Evolutionary conservation across 2,113 vertebrate genomes (phyloP), one percentile per base, ranked within the genome.

Genomic region (Neodon shergylaensis): DNA sequence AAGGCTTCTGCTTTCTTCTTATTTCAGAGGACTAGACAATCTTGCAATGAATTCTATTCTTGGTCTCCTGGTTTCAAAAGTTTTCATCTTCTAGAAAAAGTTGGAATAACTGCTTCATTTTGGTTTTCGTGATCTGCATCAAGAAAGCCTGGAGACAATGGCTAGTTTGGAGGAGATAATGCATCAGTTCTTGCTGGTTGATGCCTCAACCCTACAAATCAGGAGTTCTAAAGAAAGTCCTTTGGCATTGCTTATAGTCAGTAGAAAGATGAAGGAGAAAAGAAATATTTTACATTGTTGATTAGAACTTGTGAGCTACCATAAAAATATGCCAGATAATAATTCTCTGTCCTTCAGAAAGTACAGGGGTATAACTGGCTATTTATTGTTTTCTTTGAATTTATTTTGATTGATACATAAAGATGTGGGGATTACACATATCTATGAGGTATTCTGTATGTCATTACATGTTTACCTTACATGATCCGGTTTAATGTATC

Each of bases 71-170:
- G 61, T 5, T 88, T 95, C 58, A 91, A 78, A 96, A 77, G 24
- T 39, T 16, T 88, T 96, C n/a, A 84, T 3, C 16, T 91, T 92
- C 77, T 49, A 94, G 19, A 33, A 95, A 86, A 87, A 39, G 28
- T 12, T 76, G 26, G 42, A 49, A 73, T 81, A 14, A 13, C 13
- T 85, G 28, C 16, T 93, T 82, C 52, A 58, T 1, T 24, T 91
- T 90, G 19, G 82, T 52, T 63, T 92, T 52, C 1, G 54, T 83
- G 31, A 78, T 19, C 7, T 1, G n/a, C 5, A 52, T 5, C 54
- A 66, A 79, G 36, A 87, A 52, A 94, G 58, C 72, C 4, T 10
- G 26, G 31, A 44, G 49, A 17, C 49, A 77, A 66, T 17, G 81
- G 21, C 19, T 28, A 81, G 31, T 52, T 96, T 24, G 54, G n/a